These are phyloP conservation scores for Proterorhinus semilunaris DNA, from an alignment of 2,113 vertebrate species.

Conservation along the genomic window DNA sequence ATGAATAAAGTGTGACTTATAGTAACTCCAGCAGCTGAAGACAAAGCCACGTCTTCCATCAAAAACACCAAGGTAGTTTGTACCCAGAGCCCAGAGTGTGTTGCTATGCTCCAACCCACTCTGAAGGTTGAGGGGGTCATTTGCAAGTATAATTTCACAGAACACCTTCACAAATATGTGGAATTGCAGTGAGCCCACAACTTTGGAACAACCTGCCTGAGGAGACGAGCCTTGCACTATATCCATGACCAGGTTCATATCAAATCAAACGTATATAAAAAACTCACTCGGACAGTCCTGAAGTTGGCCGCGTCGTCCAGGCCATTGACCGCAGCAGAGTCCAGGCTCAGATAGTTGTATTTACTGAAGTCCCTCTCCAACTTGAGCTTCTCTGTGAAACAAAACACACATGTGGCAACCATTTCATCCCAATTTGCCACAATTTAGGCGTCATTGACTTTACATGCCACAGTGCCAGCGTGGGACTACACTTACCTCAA, in stretches of 20 bases:
- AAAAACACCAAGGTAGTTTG: no score
- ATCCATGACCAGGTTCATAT: background rate
- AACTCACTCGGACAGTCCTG: conserved; percentile 88
- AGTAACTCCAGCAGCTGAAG: no score
- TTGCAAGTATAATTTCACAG: no score
- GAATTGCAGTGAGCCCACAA: no score
- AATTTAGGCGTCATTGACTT: conserved; percentile 19
- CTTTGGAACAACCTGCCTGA: background rate
- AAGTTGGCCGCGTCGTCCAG: conserved; percentile 94
- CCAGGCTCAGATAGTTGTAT: conserved; percentile 95
- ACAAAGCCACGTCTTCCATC: no score
- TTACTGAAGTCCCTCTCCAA: conserved; percentile 91
- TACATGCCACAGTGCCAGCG: background rate
- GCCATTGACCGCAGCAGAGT: conserved; percentile 89
- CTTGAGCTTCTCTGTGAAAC: conserved; percentile 85
- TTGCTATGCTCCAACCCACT: no score
- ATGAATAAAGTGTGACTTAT: no score
- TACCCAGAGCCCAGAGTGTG: no score
- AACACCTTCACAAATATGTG: no score
- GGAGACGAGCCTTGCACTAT: background rate
- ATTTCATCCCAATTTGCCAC: conserved; percentile 9
- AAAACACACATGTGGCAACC: conserved; percentile 24
- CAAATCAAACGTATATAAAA: background rate
- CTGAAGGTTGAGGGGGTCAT: no score
- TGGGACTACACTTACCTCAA: conserved; percentile 7